Conservation (phyloP, 1,140 invertebrate genomes). For the Thaumatotibia leucotreta region DNA sequence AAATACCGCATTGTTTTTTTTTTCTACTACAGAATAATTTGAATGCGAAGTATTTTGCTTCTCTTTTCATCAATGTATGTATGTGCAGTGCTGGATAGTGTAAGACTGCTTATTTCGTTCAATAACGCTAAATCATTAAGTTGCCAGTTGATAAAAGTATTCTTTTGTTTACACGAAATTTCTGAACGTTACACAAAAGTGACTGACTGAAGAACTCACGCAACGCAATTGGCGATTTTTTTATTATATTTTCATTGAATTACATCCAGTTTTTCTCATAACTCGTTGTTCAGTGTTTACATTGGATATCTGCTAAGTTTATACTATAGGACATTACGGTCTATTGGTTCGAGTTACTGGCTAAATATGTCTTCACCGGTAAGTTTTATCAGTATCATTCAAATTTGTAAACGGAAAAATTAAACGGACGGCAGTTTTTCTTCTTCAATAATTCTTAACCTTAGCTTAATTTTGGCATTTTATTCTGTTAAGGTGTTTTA, state of each 20-base stretch:
- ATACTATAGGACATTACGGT: neutral
- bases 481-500: neutral
- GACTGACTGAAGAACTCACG: constrained; percentile 3
- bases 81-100: neutral
- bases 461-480: neutral
- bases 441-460: neutral
- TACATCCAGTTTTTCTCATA: neutral
- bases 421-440: neutral
- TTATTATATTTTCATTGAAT: constrained; percentile 2
- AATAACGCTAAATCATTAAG: neutral
- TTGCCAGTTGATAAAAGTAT: neutral
- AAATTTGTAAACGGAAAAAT: constrained; percentile 14
- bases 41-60: neutral
- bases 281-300: neutral
- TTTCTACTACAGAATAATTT: neutral
- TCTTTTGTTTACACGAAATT: constrained; percentile 5
- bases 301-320: neutral
- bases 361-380: constrained; percentile 57
- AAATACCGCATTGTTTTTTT: neutral
- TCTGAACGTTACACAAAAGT: neutral
- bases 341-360: neutral
- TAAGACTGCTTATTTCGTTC: neutral
- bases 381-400: constrained; percentile 19
- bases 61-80: neutral
- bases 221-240: constrained; percentile 6